Base-by-base conservation (phyloP, 1,140 invertebrate genomes). In the Diabrotica undecimpunctata region DNA sequence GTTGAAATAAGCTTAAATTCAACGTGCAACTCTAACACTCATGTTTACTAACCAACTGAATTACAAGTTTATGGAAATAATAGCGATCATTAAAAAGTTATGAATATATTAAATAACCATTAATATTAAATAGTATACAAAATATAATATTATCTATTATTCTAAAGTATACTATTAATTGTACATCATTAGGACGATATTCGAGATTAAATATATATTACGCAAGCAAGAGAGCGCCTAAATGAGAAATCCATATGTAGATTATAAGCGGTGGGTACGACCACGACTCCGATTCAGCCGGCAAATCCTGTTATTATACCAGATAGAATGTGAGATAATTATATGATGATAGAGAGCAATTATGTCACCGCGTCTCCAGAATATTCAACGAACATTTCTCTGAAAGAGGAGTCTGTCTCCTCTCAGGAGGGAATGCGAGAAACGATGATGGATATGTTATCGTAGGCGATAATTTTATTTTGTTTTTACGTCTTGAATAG, bases 191-290 rank as follows among this genome's bases (percentile, higher is more conserved):
- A 25, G n/a, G 25, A 25, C 25, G 25, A 25, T 25, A 25, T 25
- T 25, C 25, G 25, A 25, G 41, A 46, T 46, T 46, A 46, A 46
- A n/a, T n/a, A 46, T n/a, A 46, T 46, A 46, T 46, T 46, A 10
- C 41, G 6, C n/a, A 10, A 46, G 66, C 71, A 25, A 25, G 25
- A 25, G 25, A 25, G 25, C 25, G 25, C 1, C 1, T 66, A 72
- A 74, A 74, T 73, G 71, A 71, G 70, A 72, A 75, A 75, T 75
- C 73, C 73, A 75, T 75, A 75, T 75, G 70, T 72, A 75, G 72
- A 75, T 72, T 74, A 73, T 75, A 67, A 67, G 59, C 64, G 67
- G 64, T 61, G 66, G 64, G 63, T 69, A 65, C 68, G 39, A 62
- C 65, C 65, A 65, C 63, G 53, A 56, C 66, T 62, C 53, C 14